phyloP scores from a whole-genome alignment of 2,113 vertebrate species.

The Aplodontia rufa region DNA sequence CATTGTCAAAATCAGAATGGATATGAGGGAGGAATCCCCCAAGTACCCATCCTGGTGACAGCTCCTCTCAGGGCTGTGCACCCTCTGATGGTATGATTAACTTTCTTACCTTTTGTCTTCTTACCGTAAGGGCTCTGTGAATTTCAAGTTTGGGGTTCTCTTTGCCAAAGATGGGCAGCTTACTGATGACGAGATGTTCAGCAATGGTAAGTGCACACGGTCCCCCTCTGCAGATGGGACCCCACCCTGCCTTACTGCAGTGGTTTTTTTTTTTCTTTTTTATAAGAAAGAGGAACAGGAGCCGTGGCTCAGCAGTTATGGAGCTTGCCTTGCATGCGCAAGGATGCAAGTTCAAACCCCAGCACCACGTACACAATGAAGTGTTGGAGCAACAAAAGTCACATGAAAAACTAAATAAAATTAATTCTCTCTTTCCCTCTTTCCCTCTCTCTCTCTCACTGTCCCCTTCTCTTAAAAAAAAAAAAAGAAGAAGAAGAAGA shows the following conservation, averaged over 20 bases:
- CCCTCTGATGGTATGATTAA: background rate
- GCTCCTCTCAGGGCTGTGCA: background rate
- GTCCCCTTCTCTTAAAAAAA: too few species aligned
- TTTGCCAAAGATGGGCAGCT: conserved; percentile 98
- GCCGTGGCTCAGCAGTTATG: too few species aligned
- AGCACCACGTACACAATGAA: too few species aligned
- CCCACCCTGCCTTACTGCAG: background rate
- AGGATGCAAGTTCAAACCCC: too few species aligned
- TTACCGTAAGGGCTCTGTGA: conserved; percentile 93
- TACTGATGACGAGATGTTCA: conserved; percentile 99
- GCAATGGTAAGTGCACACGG: conserved; percentile 90
- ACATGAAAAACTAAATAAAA: too few species aligned
- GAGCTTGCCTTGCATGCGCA: too few species aligned
- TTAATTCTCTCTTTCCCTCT: too few species aligned
- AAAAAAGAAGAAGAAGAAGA: too few species aligned
- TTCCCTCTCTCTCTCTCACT: too few species aligned
- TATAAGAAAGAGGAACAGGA: too few species aligned
- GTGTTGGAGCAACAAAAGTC: too few species aligned
- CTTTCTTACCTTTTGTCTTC: conserved; percentile 17
- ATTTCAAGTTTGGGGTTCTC: conserved; percentile 99
- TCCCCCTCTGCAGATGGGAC: background rate
- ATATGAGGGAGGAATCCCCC: background rate
- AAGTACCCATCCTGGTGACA: background rate
- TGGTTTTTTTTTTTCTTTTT: too few species aligned
- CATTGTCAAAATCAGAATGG: background rate